Percentiles rank a stretch among this genome's conserved stretches.
These are phyloP conservation scores for Lepidocyrtoides sp. DNA, from an alignment of 2,888 invertebrate species.

Conservation along the genomic window DNA sequence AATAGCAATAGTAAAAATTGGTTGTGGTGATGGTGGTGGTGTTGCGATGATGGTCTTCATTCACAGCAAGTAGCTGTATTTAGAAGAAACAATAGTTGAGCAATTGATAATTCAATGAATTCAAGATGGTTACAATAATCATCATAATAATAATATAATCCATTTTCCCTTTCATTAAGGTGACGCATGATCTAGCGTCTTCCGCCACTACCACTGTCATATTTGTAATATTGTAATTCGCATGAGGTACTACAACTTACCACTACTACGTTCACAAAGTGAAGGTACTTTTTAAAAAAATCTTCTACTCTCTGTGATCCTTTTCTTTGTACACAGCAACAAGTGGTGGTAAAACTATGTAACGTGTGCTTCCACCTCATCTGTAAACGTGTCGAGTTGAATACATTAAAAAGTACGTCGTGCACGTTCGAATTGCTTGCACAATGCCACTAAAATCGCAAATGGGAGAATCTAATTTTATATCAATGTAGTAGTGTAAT, in stretches of 20 bases:
- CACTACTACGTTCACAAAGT: neutral
- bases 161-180: slow-evolving; percentile 68
- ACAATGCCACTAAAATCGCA: slow-evolving; percentile 20
- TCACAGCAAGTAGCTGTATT: slow-evolving; percentile 8
- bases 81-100: slow-evolving; percentile 41
- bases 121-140: slow-evolving; percentile 35
- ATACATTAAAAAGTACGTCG: slow-evolving; percentile 4
- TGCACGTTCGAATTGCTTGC: neutral
- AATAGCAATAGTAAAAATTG: neutral
- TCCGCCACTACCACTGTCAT: slow-evolving; percentile 37
- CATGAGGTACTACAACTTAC: neutral
- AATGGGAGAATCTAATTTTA: slow-evolving; percentile 50
- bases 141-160: slow-evolving; percentile 1
- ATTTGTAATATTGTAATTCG: neutral
- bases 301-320: neutral
- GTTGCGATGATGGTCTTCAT: slow-evolving; percentile 29
- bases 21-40: neutral
- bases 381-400: neutral
- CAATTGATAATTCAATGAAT: slow-evolving; percentile 72
- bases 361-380: neutral
- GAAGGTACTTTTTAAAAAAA: slow-evolving; percentile 37
- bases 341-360: neutral
- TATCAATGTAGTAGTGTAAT: neutral
- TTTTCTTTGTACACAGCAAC: neutral
- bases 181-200: slow-evolving; percentile 54